Conservation (phyloP, 2,797 vertebrate genomes). For the Emys orbicularis region DNA sequence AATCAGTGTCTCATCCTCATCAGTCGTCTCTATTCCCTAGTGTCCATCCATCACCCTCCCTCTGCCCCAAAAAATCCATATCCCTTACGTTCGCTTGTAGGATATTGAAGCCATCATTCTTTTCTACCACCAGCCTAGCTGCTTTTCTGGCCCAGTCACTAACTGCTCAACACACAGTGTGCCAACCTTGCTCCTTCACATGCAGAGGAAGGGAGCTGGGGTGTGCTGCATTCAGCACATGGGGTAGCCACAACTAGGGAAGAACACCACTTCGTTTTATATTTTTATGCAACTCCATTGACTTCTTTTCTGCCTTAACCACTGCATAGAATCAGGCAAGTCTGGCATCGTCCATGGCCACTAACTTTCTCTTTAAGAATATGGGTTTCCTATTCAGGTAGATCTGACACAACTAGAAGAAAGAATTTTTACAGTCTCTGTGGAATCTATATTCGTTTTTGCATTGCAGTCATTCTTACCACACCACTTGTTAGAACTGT, state of each 20-base stretch:
- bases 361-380: not conserved
- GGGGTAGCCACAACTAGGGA: not conserved
- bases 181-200: too few relatives aligned
- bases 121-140: not conserved
- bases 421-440: not conserved
- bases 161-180: not conserved
- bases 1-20: not conserved
- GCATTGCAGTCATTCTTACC: constrained; percentile 6
- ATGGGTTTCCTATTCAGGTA: not conserved
- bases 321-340: not conserved
- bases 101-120: not conserved
- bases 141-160: not conserved
- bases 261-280: not conserved
- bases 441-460: not conserved
- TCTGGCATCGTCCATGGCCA: not conserved
- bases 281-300: not conserved
- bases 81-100: not conserved
- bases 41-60: not conserved
- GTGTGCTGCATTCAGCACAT: not conserved
- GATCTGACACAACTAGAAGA: not conserved
- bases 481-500: not conserved
- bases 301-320: not conserved
- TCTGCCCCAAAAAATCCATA: not conserved
- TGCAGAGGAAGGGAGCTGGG: not conserved
- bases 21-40: not conserved